Base-by-base conservation (phyloP, 2,113 vertebrate species). In the Cepphus grylle region DNA sequence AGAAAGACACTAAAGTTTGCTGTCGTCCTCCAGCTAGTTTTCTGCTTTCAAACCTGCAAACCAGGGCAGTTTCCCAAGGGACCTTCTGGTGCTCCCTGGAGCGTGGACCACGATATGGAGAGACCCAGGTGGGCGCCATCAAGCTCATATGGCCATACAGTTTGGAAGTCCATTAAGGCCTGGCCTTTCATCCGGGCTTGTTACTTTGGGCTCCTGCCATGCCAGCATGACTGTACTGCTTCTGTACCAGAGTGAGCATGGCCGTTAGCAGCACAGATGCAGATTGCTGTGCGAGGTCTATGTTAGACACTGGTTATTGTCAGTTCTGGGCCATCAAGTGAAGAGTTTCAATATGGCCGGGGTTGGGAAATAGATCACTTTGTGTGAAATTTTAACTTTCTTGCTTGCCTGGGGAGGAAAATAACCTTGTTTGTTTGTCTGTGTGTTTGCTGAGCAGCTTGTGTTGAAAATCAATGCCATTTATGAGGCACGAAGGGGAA, bases 381-480 rank as follows among this genome's bases (percentile, higher is more conserved):
- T 20, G 26, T 16, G 25, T 30, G 2, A 58, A 66, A 58, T 76
- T 42, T 55, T 87, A 56, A 53, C 65, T 93, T 69, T 2, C 10
- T 74, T 88, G 55, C 56, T 71, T 92, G 38, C 36, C 22, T 56
- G 36, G 38, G 30, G 26, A 79, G 62, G 23, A 49, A 56, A 89
- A 72, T 96, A 88, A 97, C 83, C 38, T 74, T 81, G 15, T 81
- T 65, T 82, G 25, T 93, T 93, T 95, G 61, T 86, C 87, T 96
- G 63, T 87, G 81, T 85, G 80, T 94, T 58, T 94, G 81, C 88
- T 91, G 96, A 95, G 86, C 98, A 99, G 99, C 98, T 99, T 96
- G 99, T 99, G 84, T 96, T 99, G 97, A 99, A 99, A 97, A 99
- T 99, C 98, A 99, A 99, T 56, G 98, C 98, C 95, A 98, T 99